Base-by-base conservation (phyloP, 2,113 vertebrate genomes). In the Oreochromis spilurus region DNA sequence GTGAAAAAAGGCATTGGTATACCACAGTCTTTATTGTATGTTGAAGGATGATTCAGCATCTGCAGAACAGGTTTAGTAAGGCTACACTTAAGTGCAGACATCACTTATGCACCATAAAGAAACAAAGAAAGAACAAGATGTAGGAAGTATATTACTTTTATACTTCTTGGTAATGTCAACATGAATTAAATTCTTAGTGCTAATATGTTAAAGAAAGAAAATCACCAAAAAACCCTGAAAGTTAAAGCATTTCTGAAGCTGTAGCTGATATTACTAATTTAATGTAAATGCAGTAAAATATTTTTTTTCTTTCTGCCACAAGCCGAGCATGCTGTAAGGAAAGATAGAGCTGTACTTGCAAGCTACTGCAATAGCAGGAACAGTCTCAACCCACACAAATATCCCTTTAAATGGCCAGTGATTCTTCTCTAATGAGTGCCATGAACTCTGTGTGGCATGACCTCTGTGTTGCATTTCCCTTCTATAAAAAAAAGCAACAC, bases 401-500 rank as follows among this genome's bases (percentile, higher is more conserved):
- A 85, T 84, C 79, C 57, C 19, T 91, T 88, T 81, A 79, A 91
- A 88, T 87, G 85, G 78, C 86, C 31, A 54, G n/a, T 77, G 81
- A 83, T 91, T 88, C 80, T 81, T 65, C 36, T 88, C 79, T 94
- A 93, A 95, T 94, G 88, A 89, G 38, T 84, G 89, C 88, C 84
- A 13, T 91, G 89, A 93, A 92, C 94, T 93, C 86, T 70, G 57
- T 87, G 81, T 81, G 65, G 79, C 79, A 12, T 81, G 84, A 92
- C 89, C 87, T 89, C 83, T 26, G 45, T 78, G 78, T 81, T 60
- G 88, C 57, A 75, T 87, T 87, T 85, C 54, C 85, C 78, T 16
- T 79, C 75, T 93, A 93, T 92, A 91, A 94, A 96, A 96, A 21
- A 77, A 94, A 90, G 94, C 95, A 96, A 96, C 95, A 94, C 53